Base-by-base conservation (phyloP, 2,888 invertebrate genomes). In the Mythimna ferrago region DNA sequence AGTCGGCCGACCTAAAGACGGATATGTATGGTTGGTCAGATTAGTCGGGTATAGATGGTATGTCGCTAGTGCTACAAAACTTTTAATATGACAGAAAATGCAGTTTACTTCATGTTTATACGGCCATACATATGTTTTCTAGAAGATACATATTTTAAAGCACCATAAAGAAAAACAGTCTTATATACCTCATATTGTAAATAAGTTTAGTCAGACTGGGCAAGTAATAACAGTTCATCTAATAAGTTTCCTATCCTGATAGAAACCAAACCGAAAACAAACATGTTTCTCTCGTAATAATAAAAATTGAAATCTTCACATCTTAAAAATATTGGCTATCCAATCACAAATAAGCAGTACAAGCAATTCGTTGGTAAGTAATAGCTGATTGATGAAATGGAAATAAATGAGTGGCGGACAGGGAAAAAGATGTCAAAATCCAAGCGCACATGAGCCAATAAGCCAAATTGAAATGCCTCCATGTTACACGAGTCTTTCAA, bases 391-490 rank as follows among this genome's bases (percentile, higher is more conserved):
- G 91, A 94, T 93, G 90, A 89, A 92, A 92, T 93, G 92, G 93
- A 92, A 93, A 91, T 92, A 92, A 93, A 91, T 92, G 89, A 90
- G 89, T 88, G 87, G 89, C 89, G 93, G 91, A 92, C 91, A 91
- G 89, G 91, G 91, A 92, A 93, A 93, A 93, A 92, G 92, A 94
- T 93, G 94, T 93, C 94, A 94, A 94, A 93, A 93, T 93, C 91
- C 90, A 88, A 91, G 90, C 92, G 93, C 93, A 94, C 93, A 94
- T 93, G 93, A 92, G 93, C 94, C 95, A 95, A 95, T 95, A 95
- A 94, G 93, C 92, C 90, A 94, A 95, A 95, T 95, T 94, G 95
- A 93, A 94, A 94, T 94, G 92, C 92, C 94, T 93, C 91, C 89
- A 91, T 91, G 91, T 90, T 91, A 90, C 90, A 89, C 89, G 92